These are phyloP conservation scores for Hylyphantes graminicola DNA, from an alignment of 1,140 invertebrate genomes.

Conservation along the genomic window DNA sequence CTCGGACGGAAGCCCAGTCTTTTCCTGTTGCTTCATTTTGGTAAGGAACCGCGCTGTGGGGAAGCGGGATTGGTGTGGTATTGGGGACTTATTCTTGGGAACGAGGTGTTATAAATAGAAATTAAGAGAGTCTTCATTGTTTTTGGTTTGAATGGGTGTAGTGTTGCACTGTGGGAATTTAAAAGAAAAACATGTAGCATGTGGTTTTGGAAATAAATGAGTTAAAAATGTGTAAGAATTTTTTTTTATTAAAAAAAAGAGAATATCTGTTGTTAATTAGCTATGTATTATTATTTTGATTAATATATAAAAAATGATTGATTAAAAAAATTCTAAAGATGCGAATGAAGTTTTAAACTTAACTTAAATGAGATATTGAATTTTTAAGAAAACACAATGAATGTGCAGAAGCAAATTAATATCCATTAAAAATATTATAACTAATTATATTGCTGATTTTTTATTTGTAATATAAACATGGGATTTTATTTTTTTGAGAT, in stretches of 20 bases:
- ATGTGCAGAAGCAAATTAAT: too few species aligned
- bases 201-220: background rate
- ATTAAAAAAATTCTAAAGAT: too few species aligned
- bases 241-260: too few species aligned
- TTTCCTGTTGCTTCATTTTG: conserved; percentile 38
- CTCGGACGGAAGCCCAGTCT: conserved; percentile 18
- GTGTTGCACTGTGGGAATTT: background rate
- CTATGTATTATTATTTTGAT: background rate
- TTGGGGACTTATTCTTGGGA: background rate
- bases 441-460: too few species aligned
- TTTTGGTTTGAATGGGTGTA: background rate
- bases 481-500: too few species aligned
- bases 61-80: background rate
- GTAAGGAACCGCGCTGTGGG: background rate
- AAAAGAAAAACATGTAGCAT: background rate
- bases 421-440: too few species aligned
- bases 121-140: background rate
- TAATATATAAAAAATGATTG: too few species aligned
- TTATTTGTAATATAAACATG: too few species aligned
- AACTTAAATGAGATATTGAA: too few species aligned
- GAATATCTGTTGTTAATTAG: background rate
- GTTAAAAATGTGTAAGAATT: background rate
- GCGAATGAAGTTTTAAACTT: too few species aligned
- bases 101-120: background rate
- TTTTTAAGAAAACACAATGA: too few species aligned